phyloP scores from a whole-genome alignment of 2,888 invertebrate species.

The Drosophila basisetae region DNA sequence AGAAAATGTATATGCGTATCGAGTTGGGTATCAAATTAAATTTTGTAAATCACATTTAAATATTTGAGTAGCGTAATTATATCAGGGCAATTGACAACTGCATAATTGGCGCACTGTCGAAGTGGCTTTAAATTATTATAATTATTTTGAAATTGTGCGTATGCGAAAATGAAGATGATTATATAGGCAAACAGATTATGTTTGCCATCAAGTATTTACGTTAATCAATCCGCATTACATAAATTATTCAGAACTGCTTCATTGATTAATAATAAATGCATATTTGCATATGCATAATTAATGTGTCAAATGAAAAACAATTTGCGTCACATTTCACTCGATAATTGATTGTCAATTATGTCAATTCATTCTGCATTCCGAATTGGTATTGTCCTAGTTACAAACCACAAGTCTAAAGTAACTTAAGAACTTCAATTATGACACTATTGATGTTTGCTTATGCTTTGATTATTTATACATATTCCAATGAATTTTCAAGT shows the following conservation, averaged over 20 bases:
- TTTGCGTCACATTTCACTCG: constrained; percentile 21
- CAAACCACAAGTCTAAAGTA: neutral
- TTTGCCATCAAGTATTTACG: constrained; percentile 1
- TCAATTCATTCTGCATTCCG: neutral
- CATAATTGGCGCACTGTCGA: constrained; percentile 42
- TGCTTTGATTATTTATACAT: neutral
- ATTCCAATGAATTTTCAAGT: neutral
- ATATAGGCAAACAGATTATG: constrained; percentile 10
- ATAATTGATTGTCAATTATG: constrained; percentile 26
- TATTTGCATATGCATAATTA: constrained; percentile 12
- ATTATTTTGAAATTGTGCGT: constrained; percentile 17
- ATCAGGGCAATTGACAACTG: constrained; percentile 40
- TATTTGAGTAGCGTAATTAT: constrained; percentile 67
- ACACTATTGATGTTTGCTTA: neutral
- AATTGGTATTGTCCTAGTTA: neutral
- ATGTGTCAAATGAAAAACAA: constrained; percentile 44
- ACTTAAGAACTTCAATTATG: neutral
- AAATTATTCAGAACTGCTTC: constrained; percentile 21
- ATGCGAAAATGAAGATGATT: neutral
- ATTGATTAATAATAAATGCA: constrained; percentile 25
- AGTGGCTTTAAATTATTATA: constrained; percentile 17
- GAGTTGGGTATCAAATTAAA: constrained; percentile 7
- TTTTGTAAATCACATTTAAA: constrained; percentile 47
- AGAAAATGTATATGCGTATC: constrained; percentile 4
- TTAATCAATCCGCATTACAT: constrained; percentile 29